Evolutionary conservation across 2,888 invertebrate species (phyloP).

Genomic region (Rapana venosa): DNA sequence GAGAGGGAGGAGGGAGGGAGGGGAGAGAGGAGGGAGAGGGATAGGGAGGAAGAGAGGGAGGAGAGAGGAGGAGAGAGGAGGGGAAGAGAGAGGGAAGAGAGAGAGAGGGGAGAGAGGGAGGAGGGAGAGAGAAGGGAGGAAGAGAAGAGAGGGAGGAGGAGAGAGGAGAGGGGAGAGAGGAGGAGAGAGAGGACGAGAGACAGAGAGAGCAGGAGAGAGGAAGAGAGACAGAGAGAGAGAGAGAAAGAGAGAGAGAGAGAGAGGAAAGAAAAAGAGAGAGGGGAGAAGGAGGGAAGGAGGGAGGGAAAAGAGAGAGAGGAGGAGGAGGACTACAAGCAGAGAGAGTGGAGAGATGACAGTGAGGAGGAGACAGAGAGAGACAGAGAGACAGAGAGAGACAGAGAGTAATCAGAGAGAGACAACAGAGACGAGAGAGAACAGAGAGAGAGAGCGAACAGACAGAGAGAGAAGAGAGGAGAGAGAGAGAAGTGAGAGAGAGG

Average conservation of each 20-base stretch:
- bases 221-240: no score
- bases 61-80: no score
- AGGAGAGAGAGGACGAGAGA: not conserved
- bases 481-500: not conserved
- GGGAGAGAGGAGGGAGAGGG: not conserved
- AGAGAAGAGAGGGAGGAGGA: not conserved
- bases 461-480: not conserved
- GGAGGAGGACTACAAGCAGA: no score
- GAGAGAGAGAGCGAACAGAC: no score
- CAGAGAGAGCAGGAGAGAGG: no score
- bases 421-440: not conserved
- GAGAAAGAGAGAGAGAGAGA: no score
- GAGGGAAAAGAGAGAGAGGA: no score
- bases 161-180: not conserved
- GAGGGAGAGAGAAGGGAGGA: not conserved
- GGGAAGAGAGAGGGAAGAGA: not conserved
- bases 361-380: no score
- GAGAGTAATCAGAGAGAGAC: not conserved
- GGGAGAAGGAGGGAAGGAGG: no score
- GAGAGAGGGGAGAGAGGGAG: not conserved
- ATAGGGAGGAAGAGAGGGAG: not conserved
- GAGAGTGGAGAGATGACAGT: no score
- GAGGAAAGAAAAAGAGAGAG: no score
- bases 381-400: no score
- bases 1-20: not conserved